Evolutionary conservation across 2,888 invertebrate species (phyloP).

Genomic region (Hypselothyrea guttata): DNA sequence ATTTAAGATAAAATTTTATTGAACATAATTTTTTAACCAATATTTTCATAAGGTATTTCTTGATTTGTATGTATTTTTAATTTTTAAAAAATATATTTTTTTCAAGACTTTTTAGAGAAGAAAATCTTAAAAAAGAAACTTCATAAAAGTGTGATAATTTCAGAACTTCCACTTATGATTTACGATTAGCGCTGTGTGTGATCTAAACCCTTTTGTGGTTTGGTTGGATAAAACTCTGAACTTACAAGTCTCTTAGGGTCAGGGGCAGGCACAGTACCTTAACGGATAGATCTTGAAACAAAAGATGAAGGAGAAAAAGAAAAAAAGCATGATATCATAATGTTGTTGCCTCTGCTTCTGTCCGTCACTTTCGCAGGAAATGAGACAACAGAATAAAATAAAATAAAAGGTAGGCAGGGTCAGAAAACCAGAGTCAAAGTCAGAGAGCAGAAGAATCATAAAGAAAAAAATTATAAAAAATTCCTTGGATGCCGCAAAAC

Average conservation of each 20-base stretch:
- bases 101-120: background rate
- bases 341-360: slow-evolving; percentile 30
- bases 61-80: too few relatives aligned
- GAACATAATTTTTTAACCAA: too few relatives aligned
- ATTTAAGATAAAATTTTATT: too few relatives aligned
- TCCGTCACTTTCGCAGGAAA: slow-evolving; percentile 72
- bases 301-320: slow-evolving; percentile 28
- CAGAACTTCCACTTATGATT: background rate
- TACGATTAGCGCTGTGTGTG: slow-evolving; percentile 1
- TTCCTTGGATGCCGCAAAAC: slow-evolving; percentile 41
- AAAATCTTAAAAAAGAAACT: background rate
- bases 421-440: slow-evolving; percentile 16
- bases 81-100: too few relatives aligned
- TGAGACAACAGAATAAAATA: slow-evolving; percentile 62
- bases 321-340: slow-evolving; percentile 66
- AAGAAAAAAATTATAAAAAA: slow-evolving; percentile 33
- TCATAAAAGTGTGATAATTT: background rate
- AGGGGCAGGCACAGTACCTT: slow-evolving; percentile 35
- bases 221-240: slow-evolving; percentile 38
- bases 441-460: slow-evolving; percentile 18
- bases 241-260: slow-evolving; percentile 32
- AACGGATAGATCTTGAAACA: slow-evolving; percentile 9
- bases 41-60: too few relatives aligned
- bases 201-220: slow-evolving; percentile 20
- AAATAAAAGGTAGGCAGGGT: slow-evolving; percentile 34